Conservation (phyloP, 2,113 vertebrate species). For the Melanostigma gelatinosum region DNA sequence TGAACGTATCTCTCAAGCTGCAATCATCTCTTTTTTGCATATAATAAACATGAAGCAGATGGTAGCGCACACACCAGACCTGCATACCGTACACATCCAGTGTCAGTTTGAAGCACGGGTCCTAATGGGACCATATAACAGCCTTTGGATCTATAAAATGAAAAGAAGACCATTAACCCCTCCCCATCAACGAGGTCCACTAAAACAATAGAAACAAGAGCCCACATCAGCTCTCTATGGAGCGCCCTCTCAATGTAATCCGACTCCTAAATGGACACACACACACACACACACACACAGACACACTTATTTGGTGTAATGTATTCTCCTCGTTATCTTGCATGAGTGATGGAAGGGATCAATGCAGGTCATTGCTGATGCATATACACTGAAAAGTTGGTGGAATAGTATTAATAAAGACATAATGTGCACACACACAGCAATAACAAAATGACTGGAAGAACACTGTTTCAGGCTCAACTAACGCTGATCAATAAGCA, state of each 20-base stretch:
- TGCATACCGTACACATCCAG: background rate
- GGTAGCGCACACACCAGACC: background rate
- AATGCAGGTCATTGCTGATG: slow-evolving; percentile 21
- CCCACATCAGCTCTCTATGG: slow-evolving; percentile 47
- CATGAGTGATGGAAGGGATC: slow-evolving; percentile 34
- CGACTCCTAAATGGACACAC: slow-evolving; percentile 60
- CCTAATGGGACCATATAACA: slow-evolving; percentile 74
- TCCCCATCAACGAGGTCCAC: slow-evolving; percentile 25
- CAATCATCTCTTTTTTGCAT: no score
- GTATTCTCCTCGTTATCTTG: slow-evolving; percentile 25
- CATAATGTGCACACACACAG: slow-evolving; percentile 16
- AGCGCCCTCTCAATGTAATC: slow-evolving; percentile 54
- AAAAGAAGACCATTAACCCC: slow-evolving; percentile 65
- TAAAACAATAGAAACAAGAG: slow-evolving; percentile 59
- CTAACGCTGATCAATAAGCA: slow-evolving; percentile 55
- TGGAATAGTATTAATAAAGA: slow-evolving; percentile 27
- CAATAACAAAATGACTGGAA: slow-evolving; percentile 18
- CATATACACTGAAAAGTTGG: slow-evolving; percentile 5
- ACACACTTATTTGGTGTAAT: slow-evolving; percentile 19
- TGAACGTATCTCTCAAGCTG: background rate
- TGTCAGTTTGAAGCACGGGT: background rate
- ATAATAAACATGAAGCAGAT: background rate
- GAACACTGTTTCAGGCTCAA: slow-evolving; percentile 48
- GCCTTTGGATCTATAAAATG: slow-evolving; percentile 75
- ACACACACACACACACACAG: slow-evolving; percentile 24